Evolutionary conservation across 2,797 vertebrate genomes (phyloP), one percentile per base, ranked within the genome.

Genomic region (Phylloscopus collybita): DNA sequence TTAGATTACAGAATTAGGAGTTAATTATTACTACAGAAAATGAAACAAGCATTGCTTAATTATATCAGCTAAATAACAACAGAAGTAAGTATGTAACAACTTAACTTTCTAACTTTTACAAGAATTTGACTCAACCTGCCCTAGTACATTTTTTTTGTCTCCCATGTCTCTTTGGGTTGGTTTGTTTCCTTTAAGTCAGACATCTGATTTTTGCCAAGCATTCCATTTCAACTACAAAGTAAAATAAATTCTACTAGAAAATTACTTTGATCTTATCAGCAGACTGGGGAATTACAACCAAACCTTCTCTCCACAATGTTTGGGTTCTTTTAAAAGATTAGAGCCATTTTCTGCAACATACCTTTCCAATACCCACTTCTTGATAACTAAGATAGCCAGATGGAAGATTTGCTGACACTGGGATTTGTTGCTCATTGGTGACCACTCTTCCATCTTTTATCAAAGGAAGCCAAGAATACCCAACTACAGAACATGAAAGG

Each of bases 391-490:
- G 98, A 97, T 99, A 99, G 50, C 99, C 99, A 2, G 98, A 83
- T 0, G 99, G 99, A 91, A 99, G 98, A 90, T 98, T 99, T 49
- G 98, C 98, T 3, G 99, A 98, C 49, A 99, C 99, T 2, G 99
- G 97, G 81, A 99, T 96, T 66, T 99, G 98, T 80, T 99, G 99
- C 47, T 99, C 99, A 10, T 97, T 99, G 69, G 98, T 98, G 94
- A 98, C 98, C 90, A 99, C 98, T 91, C 99, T 98, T 92, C 99
- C 99, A 25, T 99, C 99, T 96, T 98, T 99, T 84, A 99, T 98
- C 82, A 99, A 97, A 64, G 99, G 98, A 94, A 99, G 98, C 99
- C 99, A 99, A 30, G 98, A 98, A 73, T 98, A 99, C 18, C 99
- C 99, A 96, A 99, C 99, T 99, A 97, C 15, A 34, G 95, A 84